Evolutionary conservation across 2,888 invertebrate genomes (phyloP).

Genomic region (Ophion ventricosus): DNA sequence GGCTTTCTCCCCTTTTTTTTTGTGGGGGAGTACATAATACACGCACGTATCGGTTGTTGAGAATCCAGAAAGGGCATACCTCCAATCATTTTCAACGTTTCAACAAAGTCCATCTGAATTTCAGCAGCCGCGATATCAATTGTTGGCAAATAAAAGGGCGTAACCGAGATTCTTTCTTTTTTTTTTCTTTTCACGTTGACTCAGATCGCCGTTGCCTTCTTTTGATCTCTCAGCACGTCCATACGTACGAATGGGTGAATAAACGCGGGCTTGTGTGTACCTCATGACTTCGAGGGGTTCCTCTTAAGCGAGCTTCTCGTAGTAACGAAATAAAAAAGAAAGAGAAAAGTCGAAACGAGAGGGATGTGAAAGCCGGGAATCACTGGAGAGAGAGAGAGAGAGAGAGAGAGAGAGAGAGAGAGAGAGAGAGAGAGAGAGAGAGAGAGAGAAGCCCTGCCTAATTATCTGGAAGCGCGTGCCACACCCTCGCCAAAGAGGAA

Average conservation of each 20-base stretch:
- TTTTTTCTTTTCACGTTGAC: conserved; percentile 3
- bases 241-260: background rate
- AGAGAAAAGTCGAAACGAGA: conserved; percentile 42
- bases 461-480: conserved; percentile 74
- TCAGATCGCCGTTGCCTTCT: conserved; percentile 1
- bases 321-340: conserved; percentile 56
- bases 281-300: conserved; percentile 69
- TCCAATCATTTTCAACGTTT: background rate
- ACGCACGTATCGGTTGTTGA: conserved; percentile 3
- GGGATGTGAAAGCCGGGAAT: conserved; percentile 49
- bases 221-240: conserved; percentile 2
- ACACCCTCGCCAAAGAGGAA: conserved; percentile 70
- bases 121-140: background rate
- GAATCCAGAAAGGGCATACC: conserved; percentile 15
- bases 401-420: conserved; percentile 68
- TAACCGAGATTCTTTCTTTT: background rate
- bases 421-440: conserved; percentile 67
- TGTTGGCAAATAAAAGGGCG: conserved; percentile 24
- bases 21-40: conserved; percentile 71
- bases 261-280: conserved; percentile 59
- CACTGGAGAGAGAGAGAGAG: conserved; percentile 66
- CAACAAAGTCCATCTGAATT: background rate
- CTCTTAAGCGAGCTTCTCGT: conserved; percentile 37
- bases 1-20: conserved; percentile 68
- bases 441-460: conserved; percentile 73